Conservation (phyloP, 23 tunicate genomes). For the Styela clava region DNA sequence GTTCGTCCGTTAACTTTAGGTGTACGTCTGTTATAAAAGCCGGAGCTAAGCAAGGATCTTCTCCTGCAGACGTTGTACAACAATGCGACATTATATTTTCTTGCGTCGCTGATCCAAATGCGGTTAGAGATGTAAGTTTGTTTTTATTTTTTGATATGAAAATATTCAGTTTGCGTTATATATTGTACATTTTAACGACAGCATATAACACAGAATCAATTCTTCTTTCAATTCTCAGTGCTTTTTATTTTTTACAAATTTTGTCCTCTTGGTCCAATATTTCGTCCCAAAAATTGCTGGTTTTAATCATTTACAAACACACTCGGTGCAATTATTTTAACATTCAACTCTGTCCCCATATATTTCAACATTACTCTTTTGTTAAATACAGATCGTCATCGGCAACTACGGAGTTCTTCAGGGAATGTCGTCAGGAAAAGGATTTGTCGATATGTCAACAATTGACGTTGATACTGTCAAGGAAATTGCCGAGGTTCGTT, state of each 20-base stretch:
- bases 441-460: constrained; percentile 88
- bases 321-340: too few species aligned
- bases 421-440: constrained; percentile 71
- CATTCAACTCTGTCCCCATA: too few species aligned
- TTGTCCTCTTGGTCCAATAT: too few species aligned
- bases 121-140: constrained; percentile 28
- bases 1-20: too few species aligned
- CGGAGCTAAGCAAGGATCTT: constrained; percentile 75
- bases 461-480: constrained; percentile 66
- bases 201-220: too few species aligned
- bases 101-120: constrained; percentile 83
- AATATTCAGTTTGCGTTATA: too few species aligned
- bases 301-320: too few species aligned
- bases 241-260: too few species aligned
- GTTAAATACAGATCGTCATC: constrained; percentile 78
- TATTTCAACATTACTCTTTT: too few species aligned
- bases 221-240: too few species aligned
- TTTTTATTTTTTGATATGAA: neutral
- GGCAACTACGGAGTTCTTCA: constrained; percentile 77
- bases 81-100: constrained; percentile 85
- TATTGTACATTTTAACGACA: too few species aligned
- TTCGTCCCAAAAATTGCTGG: too few species aligned
- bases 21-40: constrained; percentile 60
- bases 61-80: constrained; percentile 78
- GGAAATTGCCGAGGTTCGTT: constrained; percentile 70